These are phyloP conservation scores for Semicossyphus pulcher DNA, from an alignment of 2,113 vertebrate species.

Conservation along the genomic window DNA sequence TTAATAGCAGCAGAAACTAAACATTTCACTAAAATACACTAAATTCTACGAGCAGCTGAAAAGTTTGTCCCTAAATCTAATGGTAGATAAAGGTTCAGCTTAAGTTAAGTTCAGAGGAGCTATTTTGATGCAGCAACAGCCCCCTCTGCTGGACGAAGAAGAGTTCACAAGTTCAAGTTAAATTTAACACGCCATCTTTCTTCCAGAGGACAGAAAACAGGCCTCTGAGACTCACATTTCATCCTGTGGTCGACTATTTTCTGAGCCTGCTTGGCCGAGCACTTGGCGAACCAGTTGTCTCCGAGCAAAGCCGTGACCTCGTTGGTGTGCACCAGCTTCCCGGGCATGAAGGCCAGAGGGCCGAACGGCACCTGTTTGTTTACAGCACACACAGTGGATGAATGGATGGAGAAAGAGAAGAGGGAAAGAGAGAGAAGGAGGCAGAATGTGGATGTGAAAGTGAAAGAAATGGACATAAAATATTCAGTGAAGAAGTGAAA, in stretches of 20 bases:
- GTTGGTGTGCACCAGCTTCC: conserved; percentile 94
- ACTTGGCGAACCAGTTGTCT: conserved; percentile 98
- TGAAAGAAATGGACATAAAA: not conserved
- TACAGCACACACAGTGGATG: conserved; percentile 1
- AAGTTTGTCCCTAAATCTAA: not conserved
- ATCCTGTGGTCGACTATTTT: conserved; percentile 92
- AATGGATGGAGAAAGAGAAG: no score
- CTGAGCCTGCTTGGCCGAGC: conserved; percentile 93
- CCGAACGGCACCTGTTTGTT: conserved; percentile 95
- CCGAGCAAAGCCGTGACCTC: conserved; percentile 95
- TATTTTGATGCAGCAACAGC: conserved; percentile 4
- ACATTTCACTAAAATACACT: not conserved
- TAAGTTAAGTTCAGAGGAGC: not conserved
- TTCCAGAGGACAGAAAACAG: not conserved
- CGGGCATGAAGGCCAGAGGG: conserved; percentile 97
- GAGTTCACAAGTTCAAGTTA: no score
- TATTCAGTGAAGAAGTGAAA: not conserved
- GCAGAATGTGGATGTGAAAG: not conserved
- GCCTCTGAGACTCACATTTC: conserved; percentile 85
- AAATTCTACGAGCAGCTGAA: not conserved
- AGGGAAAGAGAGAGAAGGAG: not conserved
- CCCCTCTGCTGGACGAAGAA: conserved; percentile 69
- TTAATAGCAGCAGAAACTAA: not conserved
- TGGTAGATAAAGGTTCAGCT: not conserved
- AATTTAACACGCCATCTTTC: no score